Evolutionary conservation across 1,140 invertebrate species (phyloP).

Genomic region (Aphelenchoides fujianensis): DNA sequence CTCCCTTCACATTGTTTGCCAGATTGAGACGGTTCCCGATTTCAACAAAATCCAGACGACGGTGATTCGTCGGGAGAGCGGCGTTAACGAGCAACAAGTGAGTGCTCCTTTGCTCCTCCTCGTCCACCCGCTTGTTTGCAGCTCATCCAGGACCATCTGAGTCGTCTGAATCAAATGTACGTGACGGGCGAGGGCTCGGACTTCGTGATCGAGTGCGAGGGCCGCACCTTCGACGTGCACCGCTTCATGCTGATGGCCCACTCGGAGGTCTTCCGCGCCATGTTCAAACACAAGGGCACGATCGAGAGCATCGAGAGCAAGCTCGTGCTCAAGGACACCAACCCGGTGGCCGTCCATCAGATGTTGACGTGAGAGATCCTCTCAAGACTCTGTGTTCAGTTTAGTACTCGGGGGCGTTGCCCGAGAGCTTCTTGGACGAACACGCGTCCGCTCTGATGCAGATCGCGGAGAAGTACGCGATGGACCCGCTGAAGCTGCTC

Average conservation of each 20-base stretch:
- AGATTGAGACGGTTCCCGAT: conserved; percentile 60
- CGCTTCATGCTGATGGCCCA: conserved; percentile 58
- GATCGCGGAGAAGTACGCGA: conserved; percentile 57
- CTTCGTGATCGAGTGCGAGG: conserved; percentile 46
- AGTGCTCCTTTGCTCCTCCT: neutral
- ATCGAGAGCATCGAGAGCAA: conserved; percentile 40
- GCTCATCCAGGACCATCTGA: conserved; percentile 46
- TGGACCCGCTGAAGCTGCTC: conserved; percentile 53
- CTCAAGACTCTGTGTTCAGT: conserved; percentile 14
- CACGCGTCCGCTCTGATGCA: conserved; percentile 52
- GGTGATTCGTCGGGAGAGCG: conserved; percentile 22
- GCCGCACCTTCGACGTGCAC: conserved; percentile 47
- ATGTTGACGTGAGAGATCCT: conserved; percentile 56
- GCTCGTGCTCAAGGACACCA: conserved; percentile 47
- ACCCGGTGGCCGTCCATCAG: conserved; percentile 43
- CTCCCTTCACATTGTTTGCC: conserved; percentile 55
- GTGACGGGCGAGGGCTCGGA: conserved; percentile 47
- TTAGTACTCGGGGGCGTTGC: conserved; percentile 41
- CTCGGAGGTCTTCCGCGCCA: conserved; percentile 59
- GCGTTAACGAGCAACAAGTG: conserved; percentile 34
- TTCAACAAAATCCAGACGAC: conserved; percentile 48
- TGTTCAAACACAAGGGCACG: conserved; percentile 55
- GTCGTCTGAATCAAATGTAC: conserved; percentile 39
- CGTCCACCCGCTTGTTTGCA: conserved; percentile 26
- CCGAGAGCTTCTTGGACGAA: conserved; percentile 45